Evolutionary conservation across 2,888 invertebrate species (phyloP).

Genomic region (Eilema griseolum): DNA sequence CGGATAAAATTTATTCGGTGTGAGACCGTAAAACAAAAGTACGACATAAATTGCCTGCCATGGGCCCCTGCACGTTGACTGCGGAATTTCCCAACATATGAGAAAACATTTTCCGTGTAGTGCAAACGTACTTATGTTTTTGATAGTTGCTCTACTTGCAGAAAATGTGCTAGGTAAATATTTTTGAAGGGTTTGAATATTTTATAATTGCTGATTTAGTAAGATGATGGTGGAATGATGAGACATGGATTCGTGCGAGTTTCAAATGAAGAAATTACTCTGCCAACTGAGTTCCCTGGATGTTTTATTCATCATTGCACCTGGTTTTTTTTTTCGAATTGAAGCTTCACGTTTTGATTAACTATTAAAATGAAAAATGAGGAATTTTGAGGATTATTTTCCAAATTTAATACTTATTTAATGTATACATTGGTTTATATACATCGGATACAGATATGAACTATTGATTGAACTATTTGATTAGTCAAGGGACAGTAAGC

Average conservation of each 20-base stretch:
- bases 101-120: conserved; percentile 79
- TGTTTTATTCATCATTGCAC: background rate
- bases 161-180: conserved; percentile 10
- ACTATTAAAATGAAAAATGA: too few species aligned
- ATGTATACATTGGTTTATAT: too few species aligned
- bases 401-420: too few species aligned
- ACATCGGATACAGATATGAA: too few species aligned
- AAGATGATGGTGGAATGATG: background rate
- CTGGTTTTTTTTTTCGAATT: too few species aligned
- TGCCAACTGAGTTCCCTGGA: background rate
- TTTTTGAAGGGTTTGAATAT: background rate
- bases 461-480: too few species aligned
- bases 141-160: conserved; percentile 67
- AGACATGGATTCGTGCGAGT: background rate
- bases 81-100: conserved; percentile 82
- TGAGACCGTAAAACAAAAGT: conserved; percentile 81
- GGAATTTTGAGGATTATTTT: too few species aligned
- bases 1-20: conserved; percentile 75
- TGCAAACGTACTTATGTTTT: conserved; percentile 55
- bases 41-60: conserved; percentile 76
- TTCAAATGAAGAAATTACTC: background rate
- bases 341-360: too few species aligned
- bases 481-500: too few species aligned
- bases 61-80: conserved; percentile 76
- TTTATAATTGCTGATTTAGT: background rate